Evolutionary conservation across 1,140 invertebrate genomes (phyloP).

Genomic region (Drosophila sucinea): DNA sequence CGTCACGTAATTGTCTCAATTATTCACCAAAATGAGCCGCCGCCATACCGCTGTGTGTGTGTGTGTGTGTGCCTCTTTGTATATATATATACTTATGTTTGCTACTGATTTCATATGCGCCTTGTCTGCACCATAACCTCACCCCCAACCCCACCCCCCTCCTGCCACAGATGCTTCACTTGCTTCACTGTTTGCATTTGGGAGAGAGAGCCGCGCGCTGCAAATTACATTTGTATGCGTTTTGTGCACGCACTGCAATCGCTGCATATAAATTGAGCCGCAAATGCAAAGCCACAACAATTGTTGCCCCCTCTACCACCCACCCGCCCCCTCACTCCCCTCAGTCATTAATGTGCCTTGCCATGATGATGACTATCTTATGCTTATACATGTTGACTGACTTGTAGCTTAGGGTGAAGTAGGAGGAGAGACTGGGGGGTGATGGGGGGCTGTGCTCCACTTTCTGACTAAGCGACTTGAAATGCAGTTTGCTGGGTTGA

Average conservation of each 20-base stretch:
- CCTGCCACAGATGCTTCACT: slow-evolving; percentile 15
- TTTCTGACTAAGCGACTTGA: slow-evolving; percentile 52
- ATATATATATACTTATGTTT: slow-evolving; percentile 41
- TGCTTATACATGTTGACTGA: slow-evolving; percentile 68
- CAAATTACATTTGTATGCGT: slow-evolving; percentile 81
- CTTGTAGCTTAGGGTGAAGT: slow-evolving; percentile 23
- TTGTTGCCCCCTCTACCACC: slow-evolving; percentile 28
- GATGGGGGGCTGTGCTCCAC: slow-evolving; percentile 21
- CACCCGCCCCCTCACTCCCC: not conserved
- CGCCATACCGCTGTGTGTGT: slow-evolving; percentile 51
- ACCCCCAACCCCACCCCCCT: not conserved
- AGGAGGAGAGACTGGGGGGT: not conserved
- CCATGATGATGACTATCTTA: slow-evolving; percentile 77
- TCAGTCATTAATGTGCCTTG: slow-evolving; percentile 74
- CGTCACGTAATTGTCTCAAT: slow-evolving; percentile 75
- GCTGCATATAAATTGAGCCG: slow-evolving; percentile 78
- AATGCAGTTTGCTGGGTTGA: slow-evolving; percentile 63
- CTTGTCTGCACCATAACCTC: slow-evolving; percentile 50
- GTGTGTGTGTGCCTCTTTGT: slow-evolving; percentile 7
- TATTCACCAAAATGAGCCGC: slow-evolving; percentile 79
- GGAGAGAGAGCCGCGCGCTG: slow-evolving; percentile 55
- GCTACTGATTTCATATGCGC: slow-evolving; percentile 73
- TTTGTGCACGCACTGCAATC: slow-evolving; percentile 79
- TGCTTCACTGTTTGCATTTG: slow-evolving; percentile 58
- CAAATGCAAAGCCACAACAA: slow-evolving; percentile 80